These are phyloP conservation scores for Nomada flava DNA, from an alignment of 2,888 invertebrate species.

Conservation along the genomic window DNA sequence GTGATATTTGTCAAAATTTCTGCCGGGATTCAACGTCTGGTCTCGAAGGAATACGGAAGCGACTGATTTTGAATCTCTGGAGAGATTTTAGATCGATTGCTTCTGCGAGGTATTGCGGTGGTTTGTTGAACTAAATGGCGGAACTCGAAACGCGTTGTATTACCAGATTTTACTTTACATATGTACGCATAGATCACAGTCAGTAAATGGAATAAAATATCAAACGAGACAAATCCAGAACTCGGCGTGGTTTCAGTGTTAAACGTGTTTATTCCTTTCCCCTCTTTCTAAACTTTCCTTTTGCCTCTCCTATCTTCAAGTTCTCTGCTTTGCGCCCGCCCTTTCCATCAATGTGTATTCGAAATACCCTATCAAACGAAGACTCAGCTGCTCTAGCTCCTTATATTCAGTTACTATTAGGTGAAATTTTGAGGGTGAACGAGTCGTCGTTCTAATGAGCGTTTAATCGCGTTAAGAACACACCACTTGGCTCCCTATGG, in stretches of 20 bases:
- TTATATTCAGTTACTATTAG: constrained; percentile 60
- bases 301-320: too few species aligned
- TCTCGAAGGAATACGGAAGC: neutral
- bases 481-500: constrained; percentile 25
- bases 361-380: constrained; percentile 12
- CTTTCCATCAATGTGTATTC: too few species aligned
- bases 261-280: too few species aligned
- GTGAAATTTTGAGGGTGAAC: constrained; percentile 69
- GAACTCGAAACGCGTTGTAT: neutral
- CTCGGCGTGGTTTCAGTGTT: too few species aligned
- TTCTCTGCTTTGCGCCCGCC: too few species aligned
- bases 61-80: neutral
- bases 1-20: constrained; percentile 43
- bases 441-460: constrained; percentile 71
- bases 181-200: too few species aligned
- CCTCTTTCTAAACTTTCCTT: too few species aligned
- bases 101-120: neutral
- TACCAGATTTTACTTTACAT: too few species aligned
- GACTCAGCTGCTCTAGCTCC: constrained; percentile 20
- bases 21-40: constrained; percentile 1
- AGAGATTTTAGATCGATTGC: constrained; percentile 7
- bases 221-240: too few species aligned
- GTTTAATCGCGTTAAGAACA: constrained; percentile 72
- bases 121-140: neutral
- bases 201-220: too few species aligned